Conservation (phyloP, 2,113 vertebrate genomes). For the Ranitomeya variabilis region DNA sequence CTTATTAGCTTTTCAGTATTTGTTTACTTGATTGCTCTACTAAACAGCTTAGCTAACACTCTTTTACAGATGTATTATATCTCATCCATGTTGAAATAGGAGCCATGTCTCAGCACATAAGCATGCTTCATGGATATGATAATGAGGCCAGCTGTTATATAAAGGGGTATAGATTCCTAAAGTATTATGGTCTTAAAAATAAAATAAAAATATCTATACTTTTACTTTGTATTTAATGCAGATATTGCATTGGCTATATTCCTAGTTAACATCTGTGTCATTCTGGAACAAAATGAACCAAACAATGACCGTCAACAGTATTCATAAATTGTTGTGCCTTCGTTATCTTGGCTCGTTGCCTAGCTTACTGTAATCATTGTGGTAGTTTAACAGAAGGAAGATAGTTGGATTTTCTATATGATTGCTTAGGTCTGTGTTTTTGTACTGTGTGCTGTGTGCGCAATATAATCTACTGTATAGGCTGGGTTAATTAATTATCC, state of each 20-base stretch:
- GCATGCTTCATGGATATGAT: conserved; percentile 45
- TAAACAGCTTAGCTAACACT: conserved; percentile 49
- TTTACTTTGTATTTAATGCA: conserved; percentile 17
- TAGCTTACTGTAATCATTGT: conserved; percentile 42
- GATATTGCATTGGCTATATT: conserved; percentile 43
- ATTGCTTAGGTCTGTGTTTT: not conserved
- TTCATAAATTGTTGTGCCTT: conserved; percentile 22
- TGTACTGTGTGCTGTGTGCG: not conserved
- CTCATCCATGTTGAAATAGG: conserved; percentile 18
- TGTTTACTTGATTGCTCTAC: not conserved
- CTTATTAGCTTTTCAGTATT: not conserved
- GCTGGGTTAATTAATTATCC: conserved; percentile 15
- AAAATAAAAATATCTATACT: conserved; percentile 2
- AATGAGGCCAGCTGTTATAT: conserved; percentile 53
- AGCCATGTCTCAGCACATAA: conserved; percentile 53
- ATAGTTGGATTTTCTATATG: conserved; percentile 28
- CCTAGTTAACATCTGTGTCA: conserved; percentile 45
- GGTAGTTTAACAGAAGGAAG: conserved; percentile 47
- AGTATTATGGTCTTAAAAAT: conserved; percentile 35
- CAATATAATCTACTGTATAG: conserved; percentile 1
- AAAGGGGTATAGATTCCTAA: conserved; percentile 38
- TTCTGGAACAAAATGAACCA: conserved; percentile 23
- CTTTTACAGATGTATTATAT: conserved; percentile 35
- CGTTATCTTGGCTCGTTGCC: conserved; percentile 44
- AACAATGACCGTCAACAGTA: conserved; percentile 28